Evolutionary conservation across 2,888 invertebrate species (phyloP).

Genomic region (Parnassius smintheus): DNA sequence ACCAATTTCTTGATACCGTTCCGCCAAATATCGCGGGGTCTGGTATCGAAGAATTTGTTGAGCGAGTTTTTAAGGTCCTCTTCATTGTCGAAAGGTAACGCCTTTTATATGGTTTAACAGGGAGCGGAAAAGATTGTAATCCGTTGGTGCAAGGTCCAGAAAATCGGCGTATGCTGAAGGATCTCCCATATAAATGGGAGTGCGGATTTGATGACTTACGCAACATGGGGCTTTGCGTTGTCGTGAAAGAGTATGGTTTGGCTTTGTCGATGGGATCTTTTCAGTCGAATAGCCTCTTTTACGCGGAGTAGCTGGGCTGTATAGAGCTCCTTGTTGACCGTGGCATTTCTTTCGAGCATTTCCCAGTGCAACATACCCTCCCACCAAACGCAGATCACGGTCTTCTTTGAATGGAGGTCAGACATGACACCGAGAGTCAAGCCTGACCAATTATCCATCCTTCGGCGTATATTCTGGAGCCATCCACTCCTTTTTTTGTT

Average conservation of each 20-base stretch:
- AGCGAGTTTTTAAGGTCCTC: conserved; percentile 12
- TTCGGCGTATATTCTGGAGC: conserved; percentile 7
- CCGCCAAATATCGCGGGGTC: conserved; percentile 1
- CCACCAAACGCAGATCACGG: neutral
- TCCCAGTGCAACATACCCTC: no score
- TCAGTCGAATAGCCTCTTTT: no score
- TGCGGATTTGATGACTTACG: neutral
- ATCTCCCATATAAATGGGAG: neutral
- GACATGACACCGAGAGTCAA: neutral
- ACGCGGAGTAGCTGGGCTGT: no score
- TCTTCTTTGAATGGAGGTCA: conserved; percentile 1
- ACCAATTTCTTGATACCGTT: conserved; percentile 11
- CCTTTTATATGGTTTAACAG: neutral
- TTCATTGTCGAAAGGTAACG: neutral
- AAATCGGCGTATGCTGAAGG: conserved; percentile 6
- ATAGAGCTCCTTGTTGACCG: no score
- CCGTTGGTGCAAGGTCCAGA: no score
- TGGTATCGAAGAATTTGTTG: conserved; percentile 8
- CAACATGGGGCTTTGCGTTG: conserved; percentile 8
- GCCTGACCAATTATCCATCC: neutral
- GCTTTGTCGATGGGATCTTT: neutral
- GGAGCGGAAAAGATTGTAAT: neutral
- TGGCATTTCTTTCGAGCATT: no score
- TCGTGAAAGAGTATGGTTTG: conserved; percentile 11
- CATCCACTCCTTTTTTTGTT: conserved; percentile 2